phyloP scores from a whole-genome alignment of 2,113 vertebrate genomes.

The Hymenochirus boettgeri region DNA sequence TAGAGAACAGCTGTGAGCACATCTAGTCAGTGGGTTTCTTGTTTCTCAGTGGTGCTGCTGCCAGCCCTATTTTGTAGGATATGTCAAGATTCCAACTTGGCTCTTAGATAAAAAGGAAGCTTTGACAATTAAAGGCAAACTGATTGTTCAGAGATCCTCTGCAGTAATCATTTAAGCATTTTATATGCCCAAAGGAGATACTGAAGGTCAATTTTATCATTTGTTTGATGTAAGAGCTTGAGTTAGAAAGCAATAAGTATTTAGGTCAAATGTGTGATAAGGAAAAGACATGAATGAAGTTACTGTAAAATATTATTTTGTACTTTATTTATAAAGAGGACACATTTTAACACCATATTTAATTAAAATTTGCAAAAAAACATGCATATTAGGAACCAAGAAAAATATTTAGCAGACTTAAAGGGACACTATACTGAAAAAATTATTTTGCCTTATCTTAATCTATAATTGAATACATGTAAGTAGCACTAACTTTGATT shows the following conservation, averaged over 20 bases:
- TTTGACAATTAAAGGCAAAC: slow-evolving; percentile 28
- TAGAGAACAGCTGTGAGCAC: slow-evolving; percentile 11
- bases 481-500: too few species aligned
- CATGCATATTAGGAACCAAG: neutral
- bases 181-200: slow-evolving; percentile 35
- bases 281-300: slow-evolving; percentile 18
- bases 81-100: slow-evolving; percentile 30
- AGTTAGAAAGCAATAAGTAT: slow-evolving; percentile 20
- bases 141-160: slow-evolving; percentile 20
- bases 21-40: slow-evolving; percentile 10
- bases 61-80: slow-evolving; percentile 23
- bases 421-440: too few species aligned
- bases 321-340: neutral
- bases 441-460: too few species aligned
- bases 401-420: neutral
- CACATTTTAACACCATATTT: neutral
- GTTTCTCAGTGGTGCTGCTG: neutral
- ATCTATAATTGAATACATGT: too few species aligned
- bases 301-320: slow-evolving; percentile 10
- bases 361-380: neutral
- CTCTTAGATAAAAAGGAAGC: slow-evolving; percentile 30
- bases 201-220: slow-evolving; percentile 27
- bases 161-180: slow-evolving; percentile 33
- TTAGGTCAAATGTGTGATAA: slow-evolving; percentile 9
- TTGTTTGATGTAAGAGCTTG: slow-evolving; percentile 35